These are phyloP conservation scores for Rallus crepitans DNA, from an alignment of 2,797 vertebrate species.

Conservation along the genomic window DNA sequence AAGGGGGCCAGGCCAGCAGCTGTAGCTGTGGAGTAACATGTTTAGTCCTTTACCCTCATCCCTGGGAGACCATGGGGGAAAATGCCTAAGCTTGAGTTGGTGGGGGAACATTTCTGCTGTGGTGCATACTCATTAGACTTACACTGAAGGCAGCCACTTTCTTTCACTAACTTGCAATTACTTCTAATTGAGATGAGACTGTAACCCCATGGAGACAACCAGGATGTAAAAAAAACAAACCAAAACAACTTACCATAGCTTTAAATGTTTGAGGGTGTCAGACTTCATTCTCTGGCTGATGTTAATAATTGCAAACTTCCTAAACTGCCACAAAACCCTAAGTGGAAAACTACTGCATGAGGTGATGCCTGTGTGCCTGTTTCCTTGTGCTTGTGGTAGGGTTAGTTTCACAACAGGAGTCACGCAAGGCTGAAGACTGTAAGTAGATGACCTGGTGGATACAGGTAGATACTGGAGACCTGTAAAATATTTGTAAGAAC, in stretches of 20 bases:
- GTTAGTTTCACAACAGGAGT: not conserved
- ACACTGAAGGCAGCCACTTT: not conserved
- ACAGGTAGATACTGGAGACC: not conserved
- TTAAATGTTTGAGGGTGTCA: not conserved
- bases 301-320: not conserved
- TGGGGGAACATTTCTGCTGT: not conserved
- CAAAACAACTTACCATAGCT: not conserved
- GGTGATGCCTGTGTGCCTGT: not conserved
- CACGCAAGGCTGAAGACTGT: not conserved
- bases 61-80: not conserved
- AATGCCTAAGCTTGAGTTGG: rapidly evolving
- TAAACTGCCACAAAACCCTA: rapidly evolving
- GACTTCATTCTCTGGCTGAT: not conserved
- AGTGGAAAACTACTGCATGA: not conserved
- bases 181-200: not conserved
- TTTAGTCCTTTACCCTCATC: not conserved
- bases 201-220: not conserved
- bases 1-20: too few species aligned
- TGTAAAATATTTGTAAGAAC: not conserved
- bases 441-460: not conserved
- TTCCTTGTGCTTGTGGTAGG: not conserved
- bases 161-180: not conserved
- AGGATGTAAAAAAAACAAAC: not conserved
- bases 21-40: not conserved
- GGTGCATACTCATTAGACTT: not conserved